A percentile compares a stretch with the other conserved stretches of the same genome.
Conservation (phyloP, 2,797 vertebrate genomes). For the Dermochelys coriacea region DNA sequence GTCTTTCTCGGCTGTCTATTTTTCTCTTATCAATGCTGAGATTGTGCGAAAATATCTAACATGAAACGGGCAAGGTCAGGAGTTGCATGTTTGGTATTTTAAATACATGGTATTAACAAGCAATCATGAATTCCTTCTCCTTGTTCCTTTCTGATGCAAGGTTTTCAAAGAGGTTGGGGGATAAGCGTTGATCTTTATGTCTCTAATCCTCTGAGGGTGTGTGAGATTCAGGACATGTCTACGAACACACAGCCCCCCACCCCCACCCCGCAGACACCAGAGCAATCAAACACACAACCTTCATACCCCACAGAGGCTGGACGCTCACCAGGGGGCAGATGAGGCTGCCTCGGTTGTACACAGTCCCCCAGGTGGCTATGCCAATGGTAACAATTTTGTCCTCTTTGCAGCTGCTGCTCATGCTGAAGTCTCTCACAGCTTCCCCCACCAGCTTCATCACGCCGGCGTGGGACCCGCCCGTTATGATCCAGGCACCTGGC, state of each 20-base stretch:
- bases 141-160: too few species aligned
- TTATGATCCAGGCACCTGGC: constrained; percentile 97
- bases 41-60: not conserved
- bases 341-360: constrained; percentile 89
- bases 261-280: accelerated
- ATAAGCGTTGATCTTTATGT: too few species aligned
- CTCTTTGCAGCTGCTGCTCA: constrained; percentile 84
- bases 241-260: too few species aligned
- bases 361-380: constrained; percentile 92
- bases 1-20: not conserved
- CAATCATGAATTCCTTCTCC: too few species aligned
- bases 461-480: constrained; percentile 92
- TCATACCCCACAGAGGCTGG: accelerated
- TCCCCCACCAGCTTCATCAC: constrained; percentile 98
- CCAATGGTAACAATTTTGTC: constrained; percentile 91
- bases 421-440: constrained; percentile 88
- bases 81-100: not conserved
- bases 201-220: too few species aligned
- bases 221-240: not conserved
- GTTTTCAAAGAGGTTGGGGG: too few species aligned
- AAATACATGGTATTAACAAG: not conserved
- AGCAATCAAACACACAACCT: accelerated
- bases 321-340: constrained; percentile 80
- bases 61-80: not conserved
- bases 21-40: not conserved